Evolutionary conservation across 1,140 invertebrate genomes (phyloP), one percentile per base, ranked within the genome.

Genomic region (Hirudo medicinalis): DNA sequence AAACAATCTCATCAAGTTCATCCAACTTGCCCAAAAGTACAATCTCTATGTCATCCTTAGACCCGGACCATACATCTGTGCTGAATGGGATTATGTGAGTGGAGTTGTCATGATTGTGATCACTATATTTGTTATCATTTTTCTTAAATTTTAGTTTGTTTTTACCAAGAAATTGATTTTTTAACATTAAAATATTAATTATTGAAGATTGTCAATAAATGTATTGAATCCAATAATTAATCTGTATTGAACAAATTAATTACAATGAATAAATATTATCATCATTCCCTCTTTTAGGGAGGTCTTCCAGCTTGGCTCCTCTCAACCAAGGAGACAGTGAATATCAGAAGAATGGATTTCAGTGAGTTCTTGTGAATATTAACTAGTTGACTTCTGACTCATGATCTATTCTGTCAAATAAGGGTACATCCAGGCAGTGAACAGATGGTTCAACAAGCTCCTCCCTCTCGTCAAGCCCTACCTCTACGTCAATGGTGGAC

Each of bases 41-140:
- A 90, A 87, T 74, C 81, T 97, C 40, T 80, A 89, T 25, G 91
- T 95, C 0, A 87, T 97, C 29, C 80, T 97, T 0, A 83, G 94
- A 72, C 88, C 91, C 2, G 94, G 94, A 0, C 94, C 94, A 0
- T 97, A 92, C 75, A 95, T 96, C 73, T 94, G 92, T 83, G 91
- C 91, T 43, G 89, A 91, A 80, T 84, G 88, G 82, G 89, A 91
- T 75, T 86, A 89, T 81, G 88, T 88, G 80, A 84, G 81, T 79
- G 72, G 27, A 70, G 13, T 74, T 67, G 25, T 25, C 53, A 49
- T n/a, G 17, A 63, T 63, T 13, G 19, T 22, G 8, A 9, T 6
- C 9, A 36, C 6, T 36, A 11, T 63, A 2, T 22, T 5, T 32
- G 22, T 32, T 13, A 13, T 63, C 43, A 15, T 11, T 49, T 49